Conservation (phyloP, 2,797 vertebrate species). For the Anabas testudineus region DNA sequence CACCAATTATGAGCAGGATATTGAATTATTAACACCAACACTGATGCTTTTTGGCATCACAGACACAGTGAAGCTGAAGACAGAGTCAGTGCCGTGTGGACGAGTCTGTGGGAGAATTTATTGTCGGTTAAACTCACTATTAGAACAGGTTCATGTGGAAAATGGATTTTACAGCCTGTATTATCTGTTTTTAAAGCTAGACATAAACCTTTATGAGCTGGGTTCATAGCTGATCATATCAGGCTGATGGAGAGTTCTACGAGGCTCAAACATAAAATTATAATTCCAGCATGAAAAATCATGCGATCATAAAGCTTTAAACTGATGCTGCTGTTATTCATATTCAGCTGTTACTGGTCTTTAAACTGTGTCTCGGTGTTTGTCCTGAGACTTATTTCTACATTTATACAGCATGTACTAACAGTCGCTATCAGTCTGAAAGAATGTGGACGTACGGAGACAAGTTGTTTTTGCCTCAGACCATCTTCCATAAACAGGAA, state of each 20-base stretch:
- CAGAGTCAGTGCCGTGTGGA: no score
- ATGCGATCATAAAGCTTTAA: no score
- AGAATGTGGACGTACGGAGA: no score
- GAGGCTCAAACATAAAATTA: no score
- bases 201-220: slow-evolving; percentile 53
- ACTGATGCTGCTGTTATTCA: neutral
- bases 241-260: neutral
- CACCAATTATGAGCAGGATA: slow-evolving; percentile 20
- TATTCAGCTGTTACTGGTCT: neutral
- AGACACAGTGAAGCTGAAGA: neutral
- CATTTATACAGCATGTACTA: no score
- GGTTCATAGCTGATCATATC: slow-evolving; percentile 13
- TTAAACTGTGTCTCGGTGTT: no score
- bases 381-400: no score
- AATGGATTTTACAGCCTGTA: no score
- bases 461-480: no score
- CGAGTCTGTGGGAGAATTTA: neutral
- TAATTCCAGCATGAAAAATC: no score
- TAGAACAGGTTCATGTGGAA: slow-evolving; percentile 4
- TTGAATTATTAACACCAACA: slow-evolving; percentile 39
- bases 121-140: slow-evolving; percentile 27
- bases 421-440: no score
- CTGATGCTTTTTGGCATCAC: slow-evolving; percentile 17
- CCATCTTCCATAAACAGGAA: no score
- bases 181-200: slow-evolving; percentile 18